A percentile compares a stretch with the other conserved stretches of the same genome.
phyloP scores from a whole-genome alignment of 2,797 vertebrate species.

The Epinephelus awoara region DNA sequence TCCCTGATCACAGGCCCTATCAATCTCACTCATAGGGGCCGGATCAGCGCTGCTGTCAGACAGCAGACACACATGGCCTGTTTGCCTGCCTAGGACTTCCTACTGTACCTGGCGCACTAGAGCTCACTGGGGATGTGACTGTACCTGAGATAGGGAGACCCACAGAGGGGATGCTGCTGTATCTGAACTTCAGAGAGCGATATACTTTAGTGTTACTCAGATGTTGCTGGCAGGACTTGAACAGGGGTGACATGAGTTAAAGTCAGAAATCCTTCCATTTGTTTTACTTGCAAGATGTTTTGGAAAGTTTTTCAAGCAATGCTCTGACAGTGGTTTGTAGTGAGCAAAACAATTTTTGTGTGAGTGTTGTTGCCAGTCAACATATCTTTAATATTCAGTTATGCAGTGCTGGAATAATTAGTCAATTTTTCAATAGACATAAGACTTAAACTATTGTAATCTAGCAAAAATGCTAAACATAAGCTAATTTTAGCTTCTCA shows the following conservation, averaged over 20 bases:
- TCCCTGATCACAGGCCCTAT: slow-evolving; percentile 88
- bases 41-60: slow-evolving; percentile 85
- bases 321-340: neutral
- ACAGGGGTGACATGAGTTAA: slow-evolving; percentile 25
- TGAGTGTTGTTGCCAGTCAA: neutral
- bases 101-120: slow-evolving; percentile 78
- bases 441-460: neutral
- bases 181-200: slow-evolving; percentile 49
- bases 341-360: neutral
- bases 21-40: slow-evolving; percentile 88
- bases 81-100: slow-evolving; percentile 78
- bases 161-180: slow-evolving; percentile 49
- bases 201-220: slow-evolving; percentile 19
- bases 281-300: neutral
- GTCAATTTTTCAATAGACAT: neutral
- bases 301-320: slow-evolving; percentile 3
- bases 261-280: neutral
- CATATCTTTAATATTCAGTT: neutral
- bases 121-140: slow-evolving; percentile 68
- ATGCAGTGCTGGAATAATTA: neutral
- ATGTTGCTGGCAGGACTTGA: slow-evolving; percentile 12
- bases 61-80: slow-evolving; percentile 78
- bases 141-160: slow-evolving; percentile 59
- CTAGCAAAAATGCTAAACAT: neutral
- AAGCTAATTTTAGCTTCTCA: neutral